Base-by-base conservation (phyloP, 1,140 invertebrate species). In the Cryptotermes secundus region DNA sequence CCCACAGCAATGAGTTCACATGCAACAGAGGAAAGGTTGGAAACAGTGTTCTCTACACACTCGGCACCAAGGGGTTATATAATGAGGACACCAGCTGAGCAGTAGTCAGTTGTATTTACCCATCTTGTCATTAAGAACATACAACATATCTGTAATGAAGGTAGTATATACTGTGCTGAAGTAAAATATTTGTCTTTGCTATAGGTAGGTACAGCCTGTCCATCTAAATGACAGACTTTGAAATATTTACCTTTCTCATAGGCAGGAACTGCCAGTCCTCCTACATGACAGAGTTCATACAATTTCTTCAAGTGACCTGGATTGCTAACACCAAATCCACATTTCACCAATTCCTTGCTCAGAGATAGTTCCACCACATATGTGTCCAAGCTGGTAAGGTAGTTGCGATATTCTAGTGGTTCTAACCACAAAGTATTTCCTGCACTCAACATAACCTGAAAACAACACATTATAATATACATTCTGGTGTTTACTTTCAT, bases 301-400 rank as follows among this genome's bases (percentile, higher is more conserved):
- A 83, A 59, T 36, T 83, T 83, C 4, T 34, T 36, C 31, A 83
- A n/a, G 22, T 83, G 83, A 34, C 19, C n/a, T 34, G 83, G 83
- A 79, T 83, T 83, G 19, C 19, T 24, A 35, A 83, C 83, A n/a
- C 42, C 81, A 34, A 34, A 34, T 31, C 38, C 24, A 34, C 81
- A 45, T 14, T 82, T 45, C 16, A 82, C 35, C 1, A 82, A 3
- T 38, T 82, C 24, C n/a, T 38, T 82, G 26, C 53, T 49, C 14
- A 82, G 81, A 26, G 81, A 82, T 9, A 34, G 24, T 31, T 49
- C 81, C 42, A 49, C 12, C 24, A 82, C 53, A 34, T 82, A n/a
- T 24, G 42, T 53, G 10, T 49, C 53, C 42, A 82, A 22, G 34
- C 34, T 0, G 22, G 16, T 14, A 24, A 82, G 53, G 53, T 82